Evolutionary conservation across 2,888 invertebrate genomes (phyloP).

Genomic region (Pristionchus exspectatus): DNA sequence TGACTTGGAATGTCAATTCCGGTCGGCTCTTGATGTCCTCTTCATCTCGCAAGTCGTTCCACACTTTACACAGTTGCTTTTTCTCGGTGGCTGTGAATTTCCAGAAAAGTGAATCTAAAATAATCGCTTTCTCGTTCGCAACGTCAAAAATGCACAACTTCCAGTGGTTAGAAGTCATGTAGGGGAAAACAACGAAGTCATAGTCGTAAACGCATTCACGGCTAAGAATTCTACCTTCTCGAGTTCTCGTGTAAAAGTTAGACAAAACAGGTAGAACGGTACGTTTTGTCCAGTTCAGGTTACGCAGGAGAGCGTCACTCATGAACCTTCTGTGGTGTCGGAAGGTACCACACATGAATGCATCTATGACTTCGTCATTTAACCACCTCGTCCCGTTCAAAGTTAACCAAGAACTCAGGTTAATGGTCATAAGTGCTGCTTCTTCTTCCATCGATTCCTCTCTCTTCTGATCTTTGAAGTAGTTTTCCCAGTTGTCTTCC

Average conservation of each 20-base stretch:
- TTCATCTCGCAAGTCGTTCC: slow-evolving; percentile 15
- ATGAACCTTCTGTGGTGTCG: background rate
- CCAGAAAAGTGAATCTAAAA: no score
- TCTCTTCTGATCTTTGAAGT: no score
- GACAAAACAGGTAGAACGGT: background rate
- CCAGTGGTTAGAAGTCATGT: background rate
- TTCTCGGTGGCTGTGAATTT: background rate
- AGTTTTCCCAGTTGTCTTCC: no score
- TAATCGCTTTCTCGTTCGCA: no score
- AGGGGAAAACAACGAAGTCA: background rate
- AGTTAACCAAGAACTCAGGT: background rate
- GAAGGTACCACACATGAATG: background rate
- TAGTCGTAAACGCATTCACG: no score
- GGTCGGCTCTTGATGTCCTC: background rate
- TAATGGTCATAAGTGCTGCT: background rate
- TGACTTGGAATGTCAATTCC: background rate
- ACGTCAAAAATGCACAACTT: slow-evolving; percentile 4
- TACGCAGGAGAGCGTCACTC: background rate
- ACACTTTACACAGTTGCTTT: background rate
- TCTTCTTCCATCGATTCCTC: no score
- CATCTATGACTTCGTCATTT: background rate
- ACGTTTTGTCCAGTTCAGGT: background rate
- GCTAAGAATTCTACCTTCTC: background rate
- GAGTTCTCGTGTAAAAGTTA: background rate
- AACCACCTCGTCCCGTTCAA: slow-evolving; percentile 4